Conservation (phyloP, 2,797 vertebrate species). For the Dendrocincla fuliginosa region DNA sequence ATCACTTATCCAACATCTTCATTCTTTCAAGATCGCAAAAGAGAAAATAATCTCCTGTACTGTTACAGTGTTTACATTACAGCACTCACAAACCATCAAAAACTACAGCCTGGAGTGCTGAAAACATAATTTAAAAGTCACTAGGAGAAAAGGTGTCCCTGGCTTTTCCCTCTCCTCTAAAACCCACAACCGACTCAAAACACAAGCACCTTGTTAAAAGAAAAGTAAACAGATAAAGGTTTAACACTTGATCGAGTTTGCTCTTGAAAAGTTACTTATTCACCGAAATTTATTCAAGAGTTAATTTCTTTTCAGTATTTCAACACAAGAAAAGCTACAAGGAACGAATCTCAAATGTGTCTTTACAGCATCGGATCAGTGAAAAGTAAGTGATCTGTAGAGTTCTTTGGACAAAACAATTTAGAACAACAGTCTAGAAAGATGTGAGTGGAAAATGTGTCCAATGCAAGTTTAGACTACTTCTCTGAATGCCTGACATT, state of each 20-base stretch:
- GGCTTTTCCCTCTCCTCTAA: not conserved
- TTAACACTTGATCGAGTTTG: not conserved
- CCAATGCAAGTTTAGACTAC: not conserved
- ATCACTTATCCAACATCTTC: not conserved
- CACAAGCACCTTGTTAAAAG: not conserved
- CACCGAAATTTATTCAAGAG: not conserved
- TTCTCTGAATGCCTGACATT: not conserved
- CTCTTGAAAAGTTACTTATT: not conserved
- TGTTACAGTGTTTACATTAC: not conserved
- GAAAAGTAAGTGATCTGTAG: not conserved
- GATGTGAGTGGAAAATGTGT: not conserved
- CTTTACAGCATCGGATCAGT: not conserved
- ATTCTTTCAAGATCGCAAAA: not conserved
- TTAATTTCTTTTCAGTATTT: not conserved
- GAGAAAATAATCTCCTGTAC: not conserved
- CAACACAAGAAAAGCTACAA: not conserved
- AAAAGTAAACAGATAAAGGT: not conserved
- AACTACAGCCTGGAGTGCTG: not conserved
- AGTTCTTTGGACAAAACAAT: not conserved
- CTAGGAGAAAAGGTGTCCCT: not conserved
- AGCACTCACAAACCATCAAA: not conserved
- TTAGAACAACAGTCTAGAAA: not conserved
- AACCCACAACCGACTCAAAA: not conserved
- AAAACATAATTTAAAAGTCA: not conserved
- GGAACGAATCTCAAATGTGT: not conserved